A percentile compares a stretch with the other conserved stretches of the same genome.
These are phyloP conservation scores for Thinocorus orbignyianus DNA, from an alignment of 2,113 vertebrate genomes.

Conservation along the genomic window DNA sequence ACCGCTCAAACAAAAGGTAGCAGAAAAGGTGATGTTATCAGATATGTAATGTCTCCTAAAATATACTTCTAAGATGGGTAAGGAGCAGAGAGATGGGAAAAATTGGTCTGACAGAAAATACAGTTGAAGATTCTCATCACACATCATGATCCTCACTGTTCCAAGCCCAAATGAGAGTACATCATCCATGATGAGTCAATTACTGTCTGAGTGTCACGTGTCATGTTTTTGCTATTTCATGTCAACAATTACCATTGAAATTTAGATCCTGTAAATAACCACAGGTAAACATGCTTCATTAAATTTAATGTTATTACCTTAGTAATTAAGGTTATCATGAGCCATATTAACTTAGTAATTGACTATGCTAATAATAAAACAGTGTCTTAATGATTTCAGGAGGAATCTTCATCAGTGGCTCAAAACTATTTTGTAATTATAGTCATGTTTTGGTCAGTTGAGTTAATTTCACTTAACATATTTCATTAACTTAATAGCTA, in stretches of 20 bases:
- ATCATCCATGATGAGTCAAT: not conserved
- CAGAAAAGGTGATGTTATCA: not conserved
- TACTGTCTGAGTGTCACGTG: not conserved
- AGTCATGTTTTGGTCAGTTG: constrained; percentile 13
- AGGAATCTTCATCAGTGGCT: not conserved
- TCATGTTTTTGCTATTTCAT: not conserved
- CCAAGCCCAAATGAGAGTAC: not conserved
- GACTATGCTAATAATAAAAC: not conserved
- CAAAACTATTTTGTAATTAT: not conserved
- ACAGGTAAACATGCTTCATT: not conserved
- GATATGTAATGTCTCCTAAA: not conserved
- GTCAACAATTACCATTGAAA: not conserved
- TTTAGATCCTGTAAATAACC: not conserved
- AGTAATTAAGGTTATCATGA: not conserved
- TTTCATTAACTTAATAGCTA: not conserved
- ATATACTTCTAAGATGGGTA: not conserved
- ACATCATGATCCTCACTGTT: not conserved
- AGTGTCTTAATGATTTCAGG: not conserved
- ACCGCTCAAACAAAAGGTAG: not conserved
- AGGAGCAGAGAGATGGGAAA: not conserved
- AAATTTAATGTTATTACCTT: not conserved
- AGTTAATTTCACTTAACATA: constrained; percentile 22
- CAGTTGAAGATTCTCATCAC: not conserved
- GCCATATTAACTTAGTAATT: not conserved
- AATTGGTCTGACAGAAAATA: not conserved